Conservation (phyloP, 2,888 invertebrate genomes). For the Zhengitettix transpicula region DNA sequence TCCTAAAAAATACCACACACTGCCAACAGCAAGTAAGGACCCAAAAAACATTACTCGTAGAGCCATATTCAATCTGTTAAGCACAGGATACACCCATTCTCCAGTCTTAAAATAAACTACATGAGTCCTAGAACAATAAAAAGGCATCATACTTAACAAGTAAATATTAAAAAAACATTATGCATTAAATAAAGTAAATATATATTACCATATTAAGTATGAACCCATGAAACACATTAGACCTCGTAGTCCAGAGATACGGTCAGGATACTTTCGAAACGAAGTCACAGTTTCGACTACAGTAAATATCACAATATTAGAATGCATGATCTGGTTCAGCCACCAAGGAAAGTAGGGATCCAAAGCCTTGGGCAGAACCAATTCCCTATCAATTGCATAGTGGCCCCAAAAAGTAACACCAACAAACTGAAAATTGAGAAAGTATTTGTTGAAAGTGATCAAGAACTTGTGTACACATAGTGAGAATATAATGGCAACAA, state of each 20-base stretch:
- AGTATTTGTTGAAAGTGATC: background rate
- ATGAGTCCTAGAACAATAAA: constrained; percentile 35
- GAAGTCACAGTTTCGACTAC: constrained; percentile 58
- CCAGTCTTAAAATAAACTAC: constrained; percentile 55
- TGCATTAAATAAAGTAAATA: background rate
- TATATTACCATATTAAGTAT: constrained; percentile 58
- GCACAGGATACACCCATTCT: constrained; percentile 83
- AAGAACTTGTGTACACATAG: background rate
- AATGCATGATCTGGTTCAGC: constrained; percentile 88
- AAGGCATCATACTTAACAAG: background rate
- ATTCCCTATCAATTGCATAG: constrained; percentile 73
- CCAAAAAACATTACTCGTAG: constrained; percentile 19
- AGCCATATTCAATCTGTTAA: constrained; percentile 58
- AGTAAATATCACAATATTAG: constrained; percentile 66
- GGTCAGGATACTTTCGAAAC: constrained; percentile 59
- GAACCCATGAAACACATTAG: constrained; percentile 44
- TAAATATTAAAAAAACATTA: too few relatives aligned
- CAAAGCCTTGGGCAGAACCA: constrained; percentile 71
- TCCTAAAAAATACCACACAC: background rate
- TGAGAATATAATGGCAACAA: constrained; percentile 10
- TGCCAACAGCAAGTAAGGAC: background rate
- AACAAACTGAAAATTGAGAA: constrained; percentile 46
- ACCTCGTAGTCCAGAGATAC: constrained; percentile 44
- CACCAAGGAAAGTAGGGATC: constrained; percentile 76
- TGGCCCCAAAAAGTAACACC: constrained; percentile 78